A percentile compares a stretch with the other conserved stretches of the same genome.
phyloP scores from a whole-genome alignment of 2,888 invertebrate genomes.

The Epirrita christyi region DNA sequence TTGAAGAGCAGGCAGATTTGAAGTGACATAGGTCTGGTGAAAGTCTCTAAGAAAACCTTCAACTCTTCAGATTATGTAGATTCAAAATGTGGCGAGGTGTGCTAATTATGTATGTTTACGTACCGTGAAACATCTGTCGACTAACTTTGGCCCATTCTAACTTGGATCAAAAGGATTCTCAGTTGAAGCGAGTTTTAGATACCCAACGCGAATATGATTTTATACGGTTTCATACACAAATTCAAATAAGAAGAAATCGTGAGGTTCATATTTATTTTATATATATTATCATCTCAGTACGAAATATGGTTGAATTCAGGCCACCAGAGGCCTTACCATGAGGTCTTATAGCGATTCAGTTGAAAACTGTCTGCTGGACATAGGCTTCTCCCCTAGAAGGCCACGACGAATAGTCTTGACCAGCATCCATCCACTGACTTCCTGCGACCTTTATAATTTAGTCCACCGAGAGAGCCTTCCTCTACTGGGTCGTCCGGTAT shows the following conservation, averaged over 20 bases:
- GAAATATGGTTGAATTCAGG: too few relatives aligned
- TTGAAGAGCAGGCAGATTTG: background rate
- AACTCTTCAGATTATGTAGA: conserved; percentile 25
- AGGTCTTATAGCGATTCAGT: too few relatives aligned
- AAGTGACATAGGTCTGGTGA: background rate
- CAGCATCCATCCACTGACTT: too few relatives aligned
- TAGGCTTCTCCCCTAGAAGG: too few relatives aligned
- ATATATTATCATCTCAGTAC: too few relatives aligned
- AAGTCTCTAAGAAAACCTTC: conserved; percentile 4
- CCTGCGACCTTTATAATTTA: too few relatives aligned
- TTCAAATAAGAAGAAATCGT: background rate
- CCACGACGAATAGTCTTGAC: too few relatives aligned
- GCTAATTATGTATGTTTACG: conserved; percentile 19
- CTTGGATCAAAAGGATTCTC: background rate
- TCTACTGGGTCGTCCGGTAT: too few relatives aligned
- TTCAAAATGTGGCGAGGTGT: conserved; percentile 25
- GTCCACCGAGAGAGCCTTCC: too few relatives aligned
- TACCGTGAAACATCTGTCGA: background rate
- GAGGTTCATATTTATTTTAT: too few relatives aligned
- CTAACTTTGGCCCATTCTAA: background rate
- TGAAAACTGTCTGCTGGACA: too few relatives aligned
- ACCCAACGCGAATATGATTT: background rate
- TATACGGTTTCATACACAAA: background rate
- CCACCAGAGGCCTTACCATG: too few relatives aligned
- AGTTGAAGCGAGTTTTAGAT: background rate